Evolutionary conservation across 2,113 vertebrate genomes (phyloP).

Genomic region (Vulpes ferrilata): DNA sequence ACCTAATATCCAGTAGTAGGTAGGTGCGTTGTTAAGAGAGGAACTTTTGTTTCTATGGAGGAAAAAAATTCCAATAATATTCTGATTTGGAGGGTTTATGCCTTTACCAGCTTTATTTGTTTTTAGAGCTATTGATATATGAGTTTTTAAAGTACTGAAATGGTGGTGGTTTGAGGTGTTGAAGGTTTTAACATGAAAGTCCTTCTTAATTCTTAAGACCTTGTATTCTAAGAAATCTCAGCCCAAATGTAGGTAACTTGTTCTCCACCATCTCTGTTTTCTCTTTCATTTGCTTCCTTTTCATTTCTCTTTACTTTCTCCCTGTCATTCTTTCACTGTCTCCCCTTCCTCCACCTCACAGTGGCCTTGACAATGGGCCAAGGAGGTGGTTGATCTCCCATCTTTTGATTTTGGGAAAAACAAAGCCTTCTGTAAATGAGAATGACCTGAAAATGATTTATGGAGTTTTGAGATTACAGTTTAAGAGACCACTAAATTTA

Average conservation of each 20-base stretch:
- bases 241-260: background rate
- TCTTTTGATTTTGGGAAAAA: conserved; percentile 42
- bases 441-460: conserved; percentile 22
- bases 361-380: conserved; percentile 24
- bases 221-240: conserved; percentile 20
- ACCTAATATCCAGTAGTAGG: background rate
- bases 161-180: background rate
- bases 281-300: background rate
- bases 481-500: background rate
- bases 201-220: background rate
- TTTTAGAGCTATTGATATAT: conserved; percentile 1
- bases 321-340: background rate
- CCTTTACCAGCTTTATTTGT: conserved; percentile 9
- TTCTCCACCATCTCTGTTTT: background rate
- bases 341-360: background rate
- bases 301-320: background rate
- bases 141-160: background rate
- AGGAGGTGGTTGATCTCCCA: background rate
- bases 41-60: background rate
- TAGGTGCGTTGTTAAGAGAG: conserved; percentile 54
- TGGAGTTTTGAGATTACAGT: background rate
- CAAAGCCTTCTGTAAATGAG: conserved; percentile 47
- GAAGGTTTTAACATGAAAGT: background rate
- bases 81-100: conserved; percentile 16
- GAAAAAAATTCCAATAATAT: background rate